Base-by-base conservation (phyloP, 2,888 invertebrate genomes). In the Apocheima hispidaria region DNA sequence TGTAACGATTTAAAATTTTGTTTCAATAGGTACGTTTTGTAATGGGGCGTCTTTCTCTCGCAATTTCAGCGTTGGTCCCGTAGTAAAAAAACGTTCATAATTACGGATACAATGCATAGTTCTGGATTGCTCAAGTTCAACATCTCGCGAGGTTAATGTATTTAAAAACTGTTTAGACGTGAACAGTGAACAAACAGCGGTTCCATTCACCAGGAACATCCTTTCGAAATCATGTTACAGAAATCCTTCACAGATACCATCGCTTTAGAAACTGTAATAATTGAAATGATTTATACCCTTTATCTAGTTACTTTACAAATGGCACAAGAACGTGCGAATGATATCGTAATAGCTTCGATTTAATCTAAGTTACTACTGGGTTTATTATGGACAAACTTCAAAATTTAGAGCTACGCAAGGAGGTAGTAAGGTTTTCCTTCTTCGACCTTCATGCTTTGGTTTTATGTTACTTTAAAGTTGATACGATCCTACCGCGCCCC, bases 181-280 rank as follows among this genome's bases (percentile, higher is more conserved):
- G 18, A 9, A 16, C 18, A 20, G 0, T 10, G 10, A 18, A 18
- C 38, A 30, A 46, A 46, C 30, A 18, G 18, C 46, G 4, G 12
- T 2, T 38, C 51, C 53, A 33, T 44, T 54, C 53, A 16, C 53
- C n/a, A 33, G 49, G 51, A 40, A 10, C 49, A 41, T 56, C 49
- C 49, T 56, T 50, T 56, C 49, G 7, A 56, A 56, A 56, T 35
- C 56, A 49, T 56, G 56, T 21, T 35, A 40, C 23, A 41, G 35
- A 50, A 41, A 50, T 49, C 56, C 56, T 56, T 56, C 56, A 23
- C 10, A n/a, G 40, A 40, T 40, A 51, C 40, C 5, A 40, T 40
- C 50, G 50, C 36, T 38, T 20, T n/a, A n/a, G 28, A 16, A 26
- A 18, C 40, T 51, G 28, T 28, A 26, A 40, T 40, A 50, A 50